Evolutionary conservation across 2,888 invertebrate genomes (phyloP), one percentile per base, ranked within the genome.

Genomic region (Megalurothrips usitatus): DNA sequence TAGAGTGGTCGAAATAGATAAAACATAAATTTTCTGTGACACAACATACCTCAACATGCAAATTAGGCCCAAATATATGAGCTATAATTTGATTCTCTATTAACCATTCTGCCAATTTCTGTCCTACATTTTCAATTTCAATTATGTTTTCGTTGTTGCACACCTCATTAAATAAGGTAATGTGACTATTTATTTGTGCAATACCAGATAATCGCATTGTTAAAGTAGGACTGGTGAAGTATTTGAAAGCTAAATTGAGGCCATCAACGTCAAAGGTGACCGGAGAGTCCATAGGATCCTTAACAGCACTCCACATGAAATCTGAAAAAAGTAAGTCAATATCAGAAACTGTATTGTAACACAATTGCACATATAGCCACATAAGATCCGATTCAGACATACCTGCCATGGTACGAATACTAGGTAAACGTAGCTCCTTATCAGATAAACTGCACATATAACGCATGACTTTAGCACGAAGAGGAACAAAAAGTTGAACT

Each of bases 61-160:
- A 90, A 89, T 98, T 98, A 49, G 98, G 98, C n/a, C 98, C 97
- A 89, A 97, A 98, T 82, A 98, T 92, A 86, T 97, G 96, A 85
- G 96, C 94, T 84, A 97, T 94, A 83, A 98, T 96, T 86, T 94
- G 95, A 87, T 96, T 94, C 83, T 91, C 92, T 0, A 95, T 93
- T 28, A 98, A 89, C 97, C 97, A 98, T 84, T 94, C 92, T 0
- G 96, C 96, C 84, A 98, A 90, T 84, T 92, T 93, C 84, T 94
- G 93, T 0, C 95, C 96, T 52, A 95, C 93, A 48, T 93, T 89
- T 86, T 97, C 96, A 0, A 94, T 94, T 86, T 96, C 96, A 0
- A 94, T 92, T 0, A 95, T 91, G 0, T 94, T 93, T 85, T 96
- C 96, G 52, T 94, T 96, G 81, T 96, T 95, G 86, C 96, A 95